Conservation (phyloP, 35 echinoderm and acorn worm species). For the Apostichopus parvimensis region DNA sequence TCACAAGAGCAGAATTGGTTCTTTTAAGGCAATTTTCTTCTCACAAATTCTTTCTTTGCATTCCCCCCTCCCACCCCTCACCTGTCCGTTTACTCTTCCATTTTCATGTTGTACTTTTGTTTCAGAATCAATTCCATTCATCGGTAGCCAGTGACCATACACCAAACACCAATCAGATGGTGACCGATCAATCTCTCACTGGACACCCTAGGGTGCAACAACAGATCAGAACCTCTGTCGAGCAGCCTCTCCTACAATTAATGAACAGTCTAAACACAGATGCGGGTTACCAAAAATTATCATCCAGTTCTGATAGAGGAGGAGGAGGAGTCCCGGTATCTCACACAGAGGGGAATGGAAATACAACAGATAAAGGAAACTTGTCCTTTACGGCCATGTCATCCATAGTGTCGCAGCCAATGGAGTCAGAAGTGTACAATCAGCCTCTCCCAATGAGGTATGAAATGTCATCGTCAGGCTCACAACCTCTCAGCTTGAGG, state of each 20-base stretch:
- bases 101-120: not conserved
- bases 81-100: too few relatives aligned
- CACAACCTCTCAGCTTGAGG: not conserved
- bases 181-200: not conserved
- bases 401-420: not conserved
- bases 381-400: not conserved
- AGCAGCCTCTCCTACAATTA: constrained; percentile 2
- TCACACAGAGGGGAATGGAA: not conserved
- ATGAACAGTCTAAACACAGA: not conserved
- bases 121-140: not conserved
- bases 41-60: too few relatives aligned
- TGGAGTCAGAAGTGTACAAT: not conserved
- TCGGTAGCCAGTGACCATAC: not conserved
- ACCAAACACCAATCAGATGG: not conserved
- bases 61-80: too few relatives aligned
- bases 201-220: not conserved
- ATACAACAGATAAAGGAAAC: not conserved
- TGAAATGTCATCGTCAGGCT: not conserved
- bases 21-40: too few relatives aligned
- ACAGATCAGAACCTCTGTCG: not conserved
- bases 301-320: not conserved
- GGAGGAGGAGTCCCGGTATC: not conserved
- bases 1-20: too few relatives aligned
- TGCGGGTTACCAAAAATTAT: constrained; percentile 17
- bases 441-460: constrained; percentile 29